Evolutionary conservation across 2,113 vertebrate genomes (phyloP).

Genomic region (Syngnathus floridae): DNA sequence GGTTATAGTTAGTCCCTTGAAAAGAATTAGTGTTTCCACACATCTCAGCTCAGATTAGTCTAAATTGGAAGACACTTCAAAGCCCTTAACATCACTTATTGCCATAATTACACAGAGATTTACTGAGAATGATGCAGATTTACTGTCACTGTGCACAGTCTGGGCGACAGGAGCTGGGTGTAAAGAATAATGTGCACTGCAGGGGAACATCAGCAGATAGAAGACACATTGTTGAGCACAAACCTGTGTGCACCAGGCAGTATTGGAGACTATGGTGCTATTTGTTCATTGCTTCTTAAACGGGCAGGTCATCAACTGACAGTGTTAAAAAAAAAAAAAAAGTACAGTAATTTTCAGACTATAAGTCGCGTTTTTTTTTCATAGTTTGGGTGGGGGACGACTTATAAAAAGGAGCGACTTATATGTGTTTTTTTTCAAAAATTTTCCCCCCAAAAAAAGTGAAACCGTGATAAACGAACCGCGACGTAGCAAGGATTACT

Average conservation of each 20-base stretch:
- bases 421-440: no score
- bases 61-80: neutral
- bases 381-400: no score
- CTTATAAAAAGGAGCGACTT: no score
- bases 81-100: neutral
- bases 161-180: neutral
- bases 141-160: neutral
- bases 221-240: neutral
- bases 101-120: conserved; percentile 1
- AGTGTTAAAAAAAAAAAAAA: no score
- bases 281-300: neutral
- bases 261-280: neutral
- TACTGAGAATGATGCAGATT: conserved; percentile 2
- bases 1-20: neutral
- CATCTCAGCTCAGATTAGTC: conserved; percentile 1
- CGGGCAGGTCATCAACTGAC: no score
- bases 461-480: no score
- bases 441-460: no score
- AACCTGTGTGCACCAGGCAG: neutral
- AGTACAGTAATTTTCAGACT: no score
- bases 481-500: no score
- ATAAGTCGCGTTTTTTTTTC: no score
- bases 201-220: neutral
- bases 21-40: neutral
- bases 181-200: neutral